Evolutionary conservation across 2,888 invertebrate species (phyloP), one percentile per base, ranked within the genome.

Genomic region (Stenolophus ochropezus): DNA sequence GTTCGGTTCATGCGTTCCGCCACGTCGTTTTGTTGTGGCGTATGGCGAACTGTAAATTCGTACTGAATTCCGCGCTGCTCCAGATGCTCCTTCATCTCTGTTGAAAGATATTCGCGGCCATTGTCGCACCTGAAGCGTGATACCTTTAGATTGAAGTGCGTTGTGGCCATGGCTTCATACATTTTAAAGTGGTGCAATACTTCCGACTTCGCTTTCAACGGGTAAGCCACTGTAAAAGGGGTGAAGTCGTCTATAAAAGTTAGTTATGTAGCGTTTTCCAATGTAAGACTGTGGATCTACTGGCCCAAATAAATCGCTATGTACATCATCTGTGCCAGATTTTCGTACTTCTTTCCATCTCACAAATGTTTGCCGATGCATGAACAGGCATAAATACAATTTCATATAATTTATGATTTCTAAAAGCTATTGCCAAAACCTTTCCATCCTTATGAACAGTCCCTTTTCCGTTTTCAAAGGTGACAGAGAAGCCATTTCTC

Each of bases 1-100:
- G 84, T 85, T 5, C 85, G 69, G 25, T 86, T 86, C 83, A 85
- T 82, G 11, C 86, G 51, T 73, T 86, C 86, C 5, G 85, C 84
- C 78, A 6, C 79, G 27, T 5, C 27, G 27, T 27, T 27, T 5
- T 27, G 27, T 5, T 27, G 27, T 4, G 27, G 27, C 27, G 27
- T 27, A 5, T 27, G 27, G 27, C 27, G 27, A 27, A 27, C 27
- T 5, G 27, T 27, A 5, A 82, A 82, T 81, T 86, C 85, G 8
- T 1, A 61, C 61, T 61, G 61, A 1, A 61, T 61, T 23, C 61
- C 61, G 61, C 25, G 2, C 61, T 61, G 61, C 25, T 61, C 61
- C 25, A 61, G 65, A 51, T 77, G 83, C 82, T 61, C 27, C 61
- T 61, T 61, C 61, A 65, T 33, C 4, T 65, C 65, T 1, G 1